phyloP scores from a whole-genome alignment of 2,113 vertebrate species.

The Balaeniceps rex region DNA sequence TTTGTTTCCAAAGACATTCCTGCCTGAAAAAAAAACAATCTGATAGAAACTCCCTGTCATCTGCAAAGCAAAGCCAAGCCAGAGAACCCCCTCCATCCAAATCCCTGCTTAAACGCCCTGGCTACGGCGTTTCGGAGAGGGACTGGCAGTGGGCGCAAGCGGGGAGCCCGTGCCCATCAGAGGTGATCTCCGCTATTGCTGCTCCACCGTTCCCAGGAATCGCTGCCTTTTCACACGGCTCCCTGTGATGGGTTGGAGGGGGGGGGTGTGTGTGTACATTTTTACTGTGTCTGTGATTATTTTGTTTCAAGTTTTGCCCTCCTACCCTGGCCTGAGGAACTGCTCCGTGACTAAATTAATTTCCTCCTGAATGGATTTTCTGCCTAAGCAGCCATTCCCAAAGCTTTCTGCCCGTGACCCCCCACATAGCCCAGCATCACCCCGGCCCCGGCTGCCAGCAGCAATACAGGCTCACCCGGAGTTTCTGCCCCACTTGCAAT shows the following conservation, averaged over 20 bases:
- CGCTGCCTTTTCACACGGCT: background rate
- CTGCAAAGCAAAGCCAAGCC: background rate
- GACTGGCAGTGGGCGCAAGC: accelerated
- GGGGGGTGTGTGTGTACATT: background rate
- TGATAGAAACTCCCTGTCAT: accelerated
- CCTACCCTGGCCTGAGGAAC: background rate
- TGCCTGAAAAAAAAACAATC: background rate
- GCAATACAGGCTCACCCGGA: accelerated
- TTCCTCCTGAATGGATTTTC: background rate
- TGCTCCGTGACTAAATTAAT: background rate
- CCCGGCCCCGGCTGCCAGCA: background rate
- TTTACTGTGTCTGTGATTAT: background rate
- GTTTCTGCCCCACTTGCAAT: accelerated
- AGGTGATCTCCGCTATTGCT: background rate
- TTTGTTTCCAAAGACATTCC: background rate
- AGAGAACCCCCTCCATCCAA: accelerated
- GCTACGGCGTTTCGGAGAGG: accelerated
- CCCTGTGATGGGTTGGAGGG: accelerated
- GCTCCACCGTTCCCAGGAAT: background rate
- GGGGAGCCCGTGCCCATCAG: accelerated
- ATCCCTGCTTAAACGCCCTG: accelerated
- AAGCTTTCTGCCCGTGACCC: background rate
- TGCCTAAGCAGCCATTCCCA: background rate
- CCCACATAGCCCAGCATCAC: background rate
- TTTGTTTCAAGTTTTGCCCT: background rate